These are phyloP conservation scores for Parotia lawesii DNA, from an alignment of 2,113 vertebrate species.

Conservation along the genomic window DNA sequence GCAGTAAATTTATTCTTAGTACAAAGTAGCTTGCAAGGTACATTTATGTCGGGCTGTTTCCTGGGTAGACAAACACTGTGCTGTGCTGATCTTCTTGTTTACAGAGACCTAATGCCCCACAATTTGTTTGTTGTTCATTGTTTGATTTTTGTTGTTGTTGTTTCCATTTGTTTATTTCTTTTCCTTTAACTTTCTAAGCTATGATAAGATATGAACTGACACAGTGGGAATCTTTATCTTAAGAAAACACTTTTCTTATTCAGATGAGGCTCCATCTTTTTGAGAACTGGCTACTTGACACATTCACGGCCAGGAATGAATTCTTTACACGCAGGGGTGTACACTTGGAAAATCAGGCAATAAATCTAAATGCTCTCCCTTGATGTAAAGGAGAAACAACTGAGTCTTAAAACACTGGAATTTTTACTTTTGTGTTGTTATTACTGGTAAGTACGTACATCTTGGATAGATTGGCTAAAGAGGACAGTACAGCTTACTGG, in stretches of 20 bases:
- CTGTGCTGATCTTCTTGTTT: not conserved
- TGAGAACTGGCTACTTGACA: not conserved
- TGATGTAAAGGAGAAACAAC: not conserved
- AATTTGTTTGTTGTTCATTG: not conserved
- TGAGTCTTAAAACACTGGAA: not conserved
- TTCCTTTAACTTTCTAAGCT: not conserved
- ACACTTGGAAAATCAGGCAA: not conserved
- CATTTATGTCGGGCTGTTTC: not conserved
- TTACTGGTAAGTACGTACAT: not conserved
- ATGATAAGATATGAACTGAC: not conserved
- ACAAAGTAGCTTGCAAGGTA: not conserved
- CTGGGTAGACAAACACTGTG: not conserved
- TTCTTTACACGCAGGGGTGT: not conserved
- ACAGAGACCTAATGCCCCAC: not conserved
- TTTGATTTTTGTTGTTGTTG: not conserved
- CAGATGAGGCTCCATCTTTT: not conserved
- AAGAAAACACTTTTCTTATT: not conserved
- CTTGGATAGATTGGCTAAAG: not conserved
- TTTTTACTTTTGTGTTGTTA: not conserved
- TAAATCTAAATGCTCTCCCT: not conserved
- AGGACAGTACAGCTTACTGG: not conserved
- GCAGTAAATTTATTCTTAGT: constrained; percentile 29
- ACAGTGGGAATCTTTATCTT: not conserved
- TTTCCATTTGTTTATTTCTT: not conserved
- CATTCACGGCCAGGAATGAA: not conserved